Conservation (phyloP, 1,140 invertebrate species). For the Sipha flava region DNA sequence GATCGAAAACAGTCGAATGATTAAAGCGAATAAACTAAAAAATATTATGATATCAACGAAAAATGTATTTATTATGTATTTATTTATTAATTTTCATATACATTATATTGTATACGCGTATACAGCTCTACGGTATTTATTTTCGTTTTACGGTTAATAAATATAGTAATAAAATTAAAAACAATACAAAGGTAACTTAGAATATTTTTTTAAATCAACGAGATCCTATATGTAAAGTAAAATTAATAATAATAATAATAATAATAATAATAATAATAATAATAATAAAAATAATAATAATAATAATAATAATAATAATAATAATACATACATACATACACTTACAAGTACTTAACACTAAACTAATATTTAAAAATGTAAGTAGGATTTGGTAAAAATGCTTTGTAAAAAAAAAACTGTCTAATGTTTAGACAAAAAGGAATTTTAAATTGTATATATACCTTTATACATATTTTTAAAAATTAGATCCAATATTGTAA, state of each 20-base stretch:
- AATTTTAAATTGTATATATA: neutral
- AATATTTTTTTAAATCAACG: conserved; percentile 14
- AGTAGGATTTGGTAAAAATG: neutral
- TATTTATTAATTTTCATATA: neutral
- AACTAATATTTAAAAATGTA: neutral
- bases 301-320: too few relatives aligned
- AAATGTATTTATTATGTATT: neutral
- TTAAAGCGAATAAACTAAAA: too few relatives aligned
- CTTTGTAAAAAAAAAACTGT: too few relatives aligned
- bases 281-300: too few relatives aligned
- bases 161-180: neutral
- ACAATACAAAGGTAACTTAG: conserved; percentile 29
- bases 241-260: too few relatives aligned
- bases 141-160: neutral
- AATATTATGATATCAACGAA: neutral
- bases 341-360: conserved; percentile 12
- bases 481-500: too few relatives aligned
- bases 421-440: neutral
- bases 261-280: too few relatives aligned
- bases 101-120: neutral
- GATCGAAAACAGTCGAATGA: too few relatives aligned
- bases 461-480: too few relatives aligned
- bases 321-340: too few relatives aligned
- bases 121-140: neutral
- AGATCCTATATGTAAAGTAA: conserved; percentile 1